Evolutionary conservation across 35 echinoderm and acorn worm genomes (phyloP).

Genomic region (Lytechinus pictus): DNA sequence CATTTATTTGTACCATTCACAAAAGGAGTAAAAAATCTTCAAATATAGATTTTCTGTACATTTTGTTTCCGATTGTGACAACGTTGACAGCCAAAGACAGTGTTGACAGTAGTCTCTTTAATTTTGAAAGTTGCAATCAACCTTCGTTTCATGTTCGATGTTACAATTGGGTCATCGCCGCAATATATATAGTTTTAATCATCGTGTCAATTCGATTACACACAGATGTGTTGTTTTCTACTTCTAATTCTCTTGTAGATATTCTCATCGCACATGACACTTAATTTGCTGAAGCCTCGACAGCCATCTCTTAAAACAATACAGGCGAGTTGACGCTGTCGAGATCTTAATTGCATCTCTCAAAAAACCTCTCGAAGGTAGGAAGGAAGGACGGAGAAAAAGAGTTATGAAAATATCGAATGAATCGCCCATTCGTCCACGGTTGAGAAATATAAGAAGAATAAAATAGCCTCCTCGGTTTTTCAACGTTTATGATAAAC

Average conservation of each 20-base stretch:
- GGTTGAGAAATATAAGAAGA: neutral
- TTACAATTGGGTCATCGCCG: neutral
- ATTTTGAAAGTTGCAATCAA: neutral
- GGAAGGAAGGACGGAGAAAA: neutral
- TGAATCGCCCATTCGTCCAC: neutral
- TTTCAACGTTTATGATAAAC: neutral
- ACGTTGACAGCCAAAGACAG: neutral
- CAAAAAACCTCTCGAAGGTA: constrained; percentile 7
- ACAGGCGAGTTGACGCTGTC: constrained; percentile 34
- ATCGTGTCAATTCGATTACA: constrained; percentile 1
- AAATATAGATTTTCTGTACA: too few species aligned
- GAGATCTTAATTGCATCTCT: constrained; percentile 39
- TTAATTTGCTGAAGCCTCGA: neutral
- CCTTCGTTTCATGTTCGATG: neutral
- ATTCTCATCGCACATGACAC: constrained; percentile 1
- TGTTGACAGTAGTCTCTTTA: neutral
- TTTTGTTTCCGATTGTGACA: too few species aligned
- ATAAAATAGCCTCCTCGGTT: neutral
- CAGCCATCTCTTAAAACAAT: constrained; percentile 34
- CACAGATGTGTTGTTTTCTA: constrained; percentile 4
- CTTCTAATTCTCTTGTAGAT: neutral
- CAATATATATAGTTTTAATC: constrained; percentile 15
- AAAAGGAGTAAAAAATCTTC: too few species aligned
- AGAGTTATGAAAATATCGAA: constrained; percentile 43
- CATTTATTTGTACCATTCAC: too few species aligned